Percentiles rank a stretch among this genome's conserved stretches.
Evolutionary conservation across 2,888 invertebrate genomes (phyloP).

Genomic region (Augochlorella aurata): DNA sequence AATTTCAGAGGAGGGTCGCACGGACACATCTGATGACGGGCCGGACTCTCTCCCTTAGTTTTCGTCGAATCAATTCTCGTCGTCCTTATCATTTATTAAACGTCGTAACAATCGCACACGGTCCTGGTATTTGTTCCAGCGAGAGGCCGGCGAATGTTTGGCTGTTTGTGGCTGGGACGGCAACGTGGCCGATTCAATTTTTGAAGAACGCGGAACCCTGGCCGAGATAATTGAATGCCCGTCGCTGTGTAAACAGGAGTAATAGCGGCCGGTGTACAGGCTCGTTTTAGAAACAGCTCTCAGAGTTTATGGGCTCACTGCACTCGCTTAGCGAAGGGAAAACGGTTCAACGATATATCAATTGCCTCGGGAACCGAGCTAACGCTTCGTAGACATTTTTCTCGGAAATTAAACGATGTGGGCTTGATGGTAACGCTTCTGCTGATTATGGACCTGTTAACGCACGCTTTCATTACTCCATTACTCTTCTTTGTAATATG

Average conservation of each 20-base stretch:
- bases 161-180: no score
- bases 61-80: conserved; percentile 39
- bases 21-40: conserved; percentile 29
- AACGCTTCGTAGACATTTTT: not conserved
- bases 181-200: not conserved
- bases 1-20: conserved; percentile 29
- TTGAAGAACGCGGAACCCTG: not conserved
- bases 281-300: not conserved
- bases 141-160: no score
- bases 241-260: conserved; percentile 11
- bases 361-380: not conserved
- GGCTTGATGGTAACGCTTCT: not conserved
- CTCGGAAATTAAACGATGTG: not conserved
- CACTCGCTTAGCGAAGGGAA: not conserved
- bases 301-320: not conserved
- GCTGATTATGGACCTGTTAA: not conserved
- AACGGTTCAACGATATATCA: not conserved
- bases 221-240: conserved; percentile 13
- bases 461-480: not conserved
- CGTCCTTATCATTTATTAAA: conserved; percentile 37
- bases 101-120: conserved; percentile 28
- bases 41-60: not conserved
- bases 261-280: not conserved
- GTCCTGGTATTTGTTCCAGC: no score
- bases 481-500: no score